Conservation (phyloP, 53 echinoderm and acorn worm genomes). For the Henricia sp. region DNA sequence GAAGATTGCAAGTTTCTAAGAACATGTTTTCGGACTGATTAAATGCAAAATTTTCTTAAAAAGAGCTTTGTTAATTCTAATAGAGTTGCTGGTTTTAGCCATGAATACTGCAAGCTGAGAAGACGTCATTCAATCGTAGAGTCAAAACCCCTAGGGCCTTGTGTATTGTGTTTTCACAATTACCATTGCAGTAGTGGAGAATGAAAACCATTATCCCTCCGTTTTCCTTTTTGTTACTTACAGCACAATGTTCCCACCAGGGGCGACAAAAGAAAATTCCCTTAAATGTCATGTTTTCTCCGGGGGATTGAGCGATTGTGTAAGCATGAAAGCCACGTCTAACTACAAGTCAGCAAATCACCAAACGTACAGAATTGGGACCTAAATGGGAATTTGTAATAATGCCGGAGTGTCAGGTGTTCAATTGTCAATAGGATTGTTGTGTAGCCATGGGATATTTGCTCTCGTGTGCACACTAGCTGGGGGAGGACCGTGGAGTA, state of each 20-base stretch:
- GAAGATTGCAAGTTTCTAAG: not conserved
- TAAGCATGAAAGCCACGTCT: not conserved
- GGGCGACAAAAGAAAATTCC: not conserved
- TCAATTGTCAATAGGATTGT: slow-evolving; percentile 32
- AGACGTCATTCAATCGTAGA: slow-evolving; percentile 16
- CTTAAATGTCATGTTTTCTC: slow-evolving; percentile 36
- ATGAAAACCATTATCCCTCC: slow-evolving; percentile 18
- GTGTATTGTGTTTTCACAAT: slow-evolving; percentile 34
- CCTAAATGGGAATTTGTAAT: slow-evolving; percentile 31
- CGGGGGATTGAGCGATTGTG: slow-evolving; percentile 2
- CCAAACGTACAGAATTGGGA: not conserved
- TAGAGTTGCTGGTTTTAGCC: slow-evolving; percentile 1
- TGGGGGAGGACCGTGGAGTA: not conserved
- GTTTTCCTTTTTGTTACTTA: not conserved
- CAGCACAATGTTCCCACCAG: slow-evolving; percentile 15
- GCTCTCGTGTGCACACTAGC: not conserved
- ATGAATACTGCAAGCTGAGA: not conserved
- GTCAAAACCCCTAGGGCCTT: slow-evolving; percentile 43
- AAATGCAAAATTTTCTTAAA: no score
- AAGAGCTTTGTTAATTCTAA: slow-evolving; percentile 5
- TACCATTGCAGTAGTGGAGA: slow-evolving; percentile 9
- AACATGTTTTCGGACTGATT: slow-evolving; percentile 29
- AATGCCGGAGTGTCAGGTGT: slow-evolving; percentile 17
- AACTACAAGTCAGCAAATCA: slow-evolving; percentile 23
- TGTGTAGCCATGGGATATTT: slow-evolving; percentile 60